Conservation (phyloP, 23 tunicate species). For the Halocynthia aurantium region DNA sequence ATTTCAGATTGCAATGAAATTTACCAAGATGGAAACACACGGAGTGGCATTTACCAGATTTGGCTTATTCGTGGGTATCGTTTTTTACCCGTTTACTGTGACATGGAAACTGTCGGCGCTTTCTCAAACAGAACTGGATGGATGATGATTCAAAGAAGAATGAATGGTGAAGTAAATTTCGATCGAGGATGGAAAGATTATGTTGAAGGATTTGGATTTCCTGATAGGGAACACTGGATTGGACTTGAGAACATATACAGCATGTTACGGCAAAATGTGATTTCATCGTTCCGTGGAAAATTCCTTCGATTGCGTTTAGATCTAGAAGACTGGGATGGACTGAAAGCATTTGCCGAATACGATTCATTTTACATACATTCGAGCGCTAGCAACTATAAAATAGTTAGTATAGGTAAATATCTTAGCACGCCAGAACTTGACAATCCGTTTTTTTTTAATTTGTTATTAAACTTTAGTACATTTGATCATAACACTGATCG, state of each 20-base stretch:
- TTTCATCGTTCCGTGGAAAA: background rate
- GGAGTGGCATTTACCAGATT: conserved; percentile 11
- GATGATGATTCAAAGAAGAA: conserved; percentile 19
- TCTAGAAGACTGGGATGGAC: background rate
- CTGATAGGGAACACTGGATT: background rate
- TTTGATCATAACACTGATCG: background rate
- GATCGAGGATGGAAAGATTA: conserved; percentile 17
- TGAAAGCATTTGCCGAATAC: background rate
- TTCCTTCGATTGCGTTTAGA: background rate
- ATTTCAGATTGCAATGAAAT: conserved; percentile 11
- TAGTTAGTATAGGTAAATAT: background rate
- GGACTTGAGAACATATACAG: background rate
- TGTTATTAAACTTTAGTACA: background rate
- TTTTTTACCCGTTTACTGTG: background rate
- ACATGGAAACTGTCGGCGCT: conserved; percentile 11
- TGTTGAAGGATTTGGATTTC: conserved; percentile 16
- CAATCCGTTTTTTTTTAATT: background rate
- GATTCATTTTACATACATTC: background rate
- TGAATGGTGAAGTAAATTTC: conserved; percentile 7
- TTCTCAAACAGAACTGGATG: background rate
- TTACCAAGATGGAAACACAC: conserved; percentile 1
- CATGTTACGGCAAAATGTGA: background rate
- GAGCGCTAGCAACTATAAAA: background rate
- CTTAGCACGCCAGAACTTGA: background rate
- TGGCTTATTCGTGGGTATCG: background rate